Evolutionary conservation across 2,113 vertebrate species (phyloP).

Genomic region (Rhynchomys soricoides): DNA sequence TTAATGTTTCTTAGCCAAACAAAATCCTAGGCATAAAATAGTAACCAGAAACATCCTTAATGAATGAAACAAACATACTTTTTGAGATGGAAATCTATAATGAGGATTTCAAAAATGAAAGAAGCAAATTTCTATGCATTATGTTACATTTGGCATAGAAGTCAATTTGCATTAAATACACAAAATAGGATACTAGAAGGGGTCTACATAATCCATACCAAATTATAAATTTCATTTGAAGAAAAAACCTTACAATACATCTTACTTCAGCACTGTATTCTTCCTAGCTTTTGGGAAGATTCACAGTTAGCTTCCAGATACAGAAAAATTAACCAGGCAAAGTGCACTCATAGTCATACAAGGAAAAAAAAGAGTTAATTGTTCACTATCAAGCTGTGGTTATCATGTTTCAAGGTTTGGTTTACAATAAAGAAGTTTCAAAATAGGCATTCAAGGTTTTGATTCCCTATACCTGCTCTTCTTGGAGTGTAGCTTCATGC

Average conservation of each 20-base stretch:
- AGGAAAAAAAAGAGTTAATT: not conserved
- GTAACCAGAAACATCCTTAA: not conserved
- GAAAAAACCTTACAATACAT: not conserved
- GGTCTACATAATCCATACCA: not conserved
- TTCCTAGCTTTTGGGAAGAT: not conserved
- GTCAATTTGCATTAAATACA: constrained; percentile 8
- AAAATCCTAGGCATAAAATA: not conserved
- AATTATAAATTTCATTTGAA: constrained; percentile 11
- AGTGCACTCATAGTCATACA: not conserved
- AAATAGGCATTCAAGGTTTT: not conserved
- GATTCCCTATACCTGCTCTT: not conserved
- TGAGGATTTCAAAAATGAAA: constrained; percentile 5
- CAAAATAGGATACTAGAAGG: not conserved
- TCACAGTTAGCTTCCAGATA: not conserved
- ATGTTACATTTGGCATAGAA: not conserved
- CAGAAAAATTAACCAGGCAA: not conserved
- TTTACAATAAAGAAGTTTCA: not conserved
- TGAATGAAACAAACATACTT: constrained; percentile 12
- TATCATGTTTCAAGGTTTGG: not conserved
- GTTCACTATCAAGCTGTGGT: not conserved
- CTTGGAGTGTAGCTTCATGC: not conserved
- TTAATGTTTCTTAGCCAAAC: not conserved
- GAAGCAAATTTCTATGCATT: constrained; percentile 1
- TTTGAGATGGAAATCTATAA: not conserved
- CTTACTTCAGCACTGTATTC: not conserved